Evolutionary conservation across 2,888 invertebrate genomes (phyloP).

Genomic region (Orgyia antiqua): DNA sequence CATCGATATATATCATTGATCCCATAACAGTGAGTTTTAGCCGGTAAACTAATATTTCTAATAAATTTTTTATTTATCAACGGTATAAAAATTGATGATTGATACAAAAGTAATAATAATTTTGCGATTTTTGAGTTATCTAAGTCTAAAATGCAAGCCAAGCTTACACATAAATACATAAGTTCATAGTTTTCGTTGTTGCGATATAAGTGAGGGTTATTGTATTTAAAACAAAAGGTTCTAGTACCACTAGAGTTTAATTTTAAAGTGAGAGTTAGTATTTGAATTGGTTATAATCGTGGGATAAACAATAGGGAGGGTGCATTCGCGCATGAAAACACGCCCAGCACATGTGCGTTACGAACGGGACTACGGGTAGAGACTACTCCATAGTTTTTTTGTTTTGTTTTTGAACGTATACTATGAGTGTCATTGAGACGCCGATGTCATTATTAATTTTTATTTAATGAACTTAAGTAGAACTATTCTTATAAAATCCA

Average conservation of each 20-base stretch:
- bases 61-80: too few relatives aligned
- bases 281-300: conserved; percentile 77
- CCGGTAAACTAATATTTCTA: too few relatives aligned
- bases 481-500: background rate
- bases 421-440: conserved; percentile 28
- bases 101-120: too few relatives aligned
- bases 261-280: conserved; percentile 75
- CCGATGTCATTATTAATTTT: conserved; percentile 23
- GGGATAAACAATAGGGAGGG: conserved; percentile 73
- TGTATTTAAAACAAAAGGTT: conserved; percentile 71
- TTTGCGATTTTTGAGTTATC: too few relatives aligned
- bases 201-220: conserved; percentile 48
- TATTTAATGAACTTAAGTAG: background rate
- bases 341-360: conserved; percentile 61
- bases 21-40: too few relatives aligned
- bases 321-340: conserved; percentile 54
- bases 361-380: conserved; percentile 12
- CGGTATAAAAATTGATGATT: too few relatives aligned
- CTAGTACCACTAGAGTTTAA: conserved; percentile 70
- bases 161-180: too few relatives aligned
- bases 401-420: conserved; percentile 22
- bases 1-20: too few relatives aligned
- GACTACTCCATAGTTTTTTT: conserved; percentile 25
- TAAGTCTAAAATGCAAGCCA: too few relatives aligned
- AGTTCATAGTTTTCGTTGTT: conserved; percentile 40